A percentile compares a stretch with the other conserved stretches of the same genome.
These are phyloP conservation scores for Strongylocentrotus purpuratus DNA, from an alignment of 35 echinoderm and acorn worm genomes.

Conservation along the genomic window DNA sequence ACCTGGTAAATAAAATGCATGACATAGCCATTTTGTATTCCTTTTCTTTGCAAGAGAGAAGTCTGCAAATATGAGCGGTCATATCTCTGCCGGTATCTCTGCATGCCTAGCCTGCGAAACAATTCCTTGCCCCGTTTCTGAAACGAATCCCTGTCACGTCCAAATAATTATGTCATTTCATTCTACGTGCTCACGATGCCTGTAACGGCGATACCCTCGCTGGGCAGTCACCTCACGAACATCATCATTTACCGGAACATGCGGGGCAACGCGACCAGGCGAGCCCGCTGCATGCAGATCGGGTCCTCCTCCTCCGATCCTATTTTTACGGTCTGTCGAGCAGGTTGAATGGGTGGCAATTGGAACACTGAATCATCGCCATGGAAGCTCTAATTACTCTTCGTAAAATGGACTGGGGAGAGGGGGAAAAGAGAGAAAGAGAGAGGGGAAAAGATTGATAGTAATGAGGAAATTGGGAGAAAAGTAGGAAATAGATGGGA, in stretches of 20 bases:
- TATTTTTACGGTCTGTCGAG: slow-evolving; percentile 19
- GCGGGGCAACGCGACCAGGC: neutral
- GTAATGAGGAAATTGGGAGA: slow-evolving; percentile 1
- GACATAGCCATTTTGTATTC: neutral
- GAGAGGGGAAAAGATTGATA: slow-evolving; percentile 6
- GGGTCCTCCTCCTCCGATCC: slow-evolving; percentile 25
- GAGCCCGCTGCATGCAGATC: neutral
- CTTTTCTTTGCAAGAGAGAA: neutral
- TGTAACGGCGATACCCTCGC: neutral
- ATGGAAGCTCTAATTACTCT: slow-evolving; percentile 14
- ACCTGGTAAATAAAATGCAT: neutral
- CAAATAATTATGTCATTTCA: slow-evolving; percentile 37
- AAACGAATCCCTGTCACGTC: slow-evolving; percentile 6
- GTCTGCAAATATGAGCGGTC: neutral
- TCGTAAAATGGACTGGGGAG: neutral
- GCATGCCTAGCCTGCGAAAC: neutral
- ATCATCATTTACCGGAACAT: slow-evolving; percentile 26
- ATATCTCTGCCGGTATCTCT: neutral
- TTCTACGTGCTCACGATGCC: slow-evolving; percentile 27
- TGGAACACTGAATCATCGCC: slow-evolving; percentile 37
- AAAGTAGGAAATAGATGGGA: slow-evolving; percentile 32
- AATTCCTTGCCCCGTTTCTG: neutral
- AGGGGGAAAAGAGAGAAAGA: neutral
- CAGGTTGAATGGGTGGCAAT: slow-evolving; percentile 24
- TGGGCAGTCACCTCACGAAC: slow-evolving; percentile 33